Conservation (phyloP, 2,113 vertebrate species). For the Hyaena hyaena region DNA sequence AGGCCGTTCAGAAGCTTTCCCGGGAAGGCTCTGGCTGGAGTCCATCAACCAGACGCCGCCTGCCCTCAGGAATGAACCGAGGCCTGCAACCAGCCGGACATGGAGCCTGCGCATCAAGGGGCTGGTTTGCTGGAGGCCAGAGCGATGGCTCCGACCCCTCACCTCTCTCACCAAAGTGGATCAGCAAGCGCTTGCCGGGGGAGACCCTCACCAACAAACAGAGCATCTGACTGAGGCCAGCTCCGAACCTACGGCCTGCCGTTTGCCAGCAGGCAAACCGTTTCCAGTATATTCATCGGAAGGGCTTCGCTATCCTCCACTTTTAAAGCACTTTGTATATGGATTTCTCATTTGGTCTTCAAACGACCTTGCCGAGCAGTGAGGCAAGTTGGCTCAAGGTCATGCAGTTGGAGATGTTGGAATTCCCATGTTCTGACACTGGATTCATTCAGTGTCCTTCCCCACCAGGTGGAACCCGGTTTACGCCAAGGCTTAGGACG, state of each 20-base stretch:
- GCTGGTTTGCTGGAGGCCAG: neutral
- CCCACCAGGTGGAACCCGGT: neutral
- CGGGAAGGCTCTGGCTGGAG: neutral
- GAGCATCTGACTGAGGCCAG: neutral
- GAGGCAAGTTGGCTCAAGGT: neutral
- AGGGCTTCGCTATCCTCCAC: neutral
- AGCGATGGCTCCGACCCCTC: rapidly evolving
- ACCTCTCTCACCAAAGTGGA: neutral
- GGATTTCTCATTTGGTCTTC: neutral
- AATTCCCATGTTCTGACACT: too few species aligned
- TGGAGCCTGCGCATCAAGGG: neutral
- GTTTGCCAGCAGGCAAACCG: too few species aligned
- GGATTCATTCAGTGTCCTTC: neutral
- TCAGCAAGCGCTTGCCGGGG: neutral
- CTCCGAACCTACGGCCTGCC: rapidly evolving
- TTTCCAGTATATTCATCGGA: neutral
- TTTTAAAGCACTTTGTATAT: neutral
- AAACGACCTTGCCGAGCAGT: neutral
- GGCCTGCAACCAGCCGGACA: rapidly evolving
- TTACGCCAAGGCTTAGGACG: neutral
- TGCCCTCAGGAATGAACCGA: neutral
- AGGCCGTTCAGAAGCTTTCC: neutral
- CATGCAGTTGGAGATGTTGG: neutral
- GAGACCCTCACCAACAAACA: rapidly evolving
- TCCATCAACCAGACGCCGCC: rapidly evolving